Evolutionary conservation across 2,113 vertebrate species (phyloP), one percentile per base, ranked within the genome.

Genomic region (Gallinago jamesoni): DNA sequence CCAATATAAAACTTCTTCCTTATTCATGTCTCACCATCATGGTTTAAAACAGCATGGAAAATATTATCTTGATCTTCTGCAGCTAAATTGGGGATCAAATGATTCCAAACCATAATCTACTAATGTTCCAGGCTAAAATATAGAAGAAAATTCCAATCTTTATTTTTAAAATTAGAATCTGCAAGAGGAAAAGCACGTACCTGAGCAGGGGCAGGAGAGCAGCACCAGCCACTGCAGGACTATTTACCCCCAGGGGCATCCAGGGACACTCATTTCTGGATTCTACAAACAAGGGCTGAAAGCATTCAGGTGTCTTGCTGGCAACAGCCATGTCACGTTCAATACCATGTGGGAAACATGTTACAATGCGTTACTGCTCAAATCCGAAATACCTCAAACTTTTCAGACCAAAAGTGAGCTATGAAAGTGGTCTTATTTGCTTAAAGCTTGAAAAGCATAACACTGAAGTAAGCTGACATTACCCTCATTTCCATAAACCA

Each of bases 401-500:
- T 86, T 88, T 89, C 90, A 81, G 64, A 72, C 52, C 27, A 92
- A 43, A 84, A 92, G 41, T 59, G 70, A 84, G 48, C 84, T 47
- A 27, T 79, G 50, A 60, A 84, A 85, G 76, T 60, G 43, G 47
- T 81, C 80, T 75, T 84, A 75, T 35, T 94, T 95, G 64, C 90
- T 96, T 78, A 75, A 87, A 89, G 93, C 86, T 89, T 53, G 48
- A 92, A 92, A 86, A 81, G 43, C 33, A 1, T 86, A 92, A 96
- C 92, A 84, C 60, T 96, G 93, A 96, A 93, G 59, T 52, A 91
- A 96, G 86, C 14, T 95, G 96, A 95, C 96, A 89, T 86, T 81
- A 90, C 60, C 83, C 76, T 93, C 73, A 92, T 96, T 90, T 95
- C 94, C 95, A 93, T 95, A 95, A 96, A 81, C 50, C 92, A 67